Conservation (phyloP, 2,888 invertebrate genomes). For the Hemaris fuciformis region DNA sequence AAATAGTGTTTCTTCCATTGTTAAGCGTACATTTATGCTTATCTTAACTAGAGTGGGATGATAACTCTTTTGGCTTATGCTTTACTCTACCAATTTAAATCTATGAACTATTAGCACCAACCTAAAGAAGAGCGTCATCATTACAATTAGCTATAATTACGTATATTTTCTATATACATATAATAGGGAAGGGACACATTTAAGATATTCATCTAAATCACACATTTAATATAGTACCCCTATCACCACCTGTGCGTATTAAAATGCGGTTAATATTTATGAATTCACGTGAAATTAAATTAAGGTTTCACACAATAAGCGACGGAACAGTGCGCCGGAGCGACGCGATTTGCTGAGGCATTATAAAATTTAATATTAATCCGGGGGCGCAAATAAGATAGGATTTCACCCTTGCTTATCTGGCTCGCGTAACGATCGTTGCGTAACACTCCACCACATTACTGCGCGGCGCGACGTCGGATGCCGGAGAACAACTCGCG, state of each 20-base stretch:
- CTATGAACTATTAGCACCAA: too few relatives aligned
- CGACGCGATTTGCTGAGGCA: conserved; percentile 58
- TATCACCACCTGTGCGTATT: conserved; percentile 2
- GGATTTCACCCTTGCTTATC: conserved; percentile 73
- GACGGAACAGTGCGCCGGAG: conserved; percentile 41
- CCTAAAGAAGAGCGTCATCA: too few relatives aligned
- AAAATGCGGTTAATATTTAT: conserved; percentile 56
- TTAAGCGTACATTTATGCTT: too few relatives aligned
- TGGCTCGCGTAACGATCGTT: conserved; percentile 50
- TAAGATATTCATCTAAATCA: neutral
- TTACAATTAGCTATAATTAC: too few relatives aligned
- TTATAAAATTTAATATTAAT: conserved; percentile 78
- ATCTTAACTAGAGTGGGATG: too few relatives aligned
- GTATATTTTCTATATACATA: too few relatives aligned
- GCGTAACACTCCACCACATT: conserved; percentile 38
- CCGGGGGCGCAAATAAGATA: conserved; percentile 71
- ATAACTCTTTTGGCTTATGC: too few relatives aligned
- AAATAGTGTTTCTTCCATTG: too few relatives aligned
- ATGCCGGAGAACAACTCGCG: conserved; percentile 30
- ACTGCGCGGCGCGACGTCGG: conserved; percentile 33
- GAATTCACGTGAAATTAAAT: conserved; percentile 63
- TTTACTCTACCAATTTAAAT: too few relatives aligned
- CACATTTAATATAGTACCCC: neutral
- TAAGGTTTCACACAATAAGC: conserved; percentile 64
- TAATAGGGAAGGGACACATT: too few relatives aligned